Conservation (phyloP, 2,797 vertebrate species). For the Taenioides sp. region DNA sequence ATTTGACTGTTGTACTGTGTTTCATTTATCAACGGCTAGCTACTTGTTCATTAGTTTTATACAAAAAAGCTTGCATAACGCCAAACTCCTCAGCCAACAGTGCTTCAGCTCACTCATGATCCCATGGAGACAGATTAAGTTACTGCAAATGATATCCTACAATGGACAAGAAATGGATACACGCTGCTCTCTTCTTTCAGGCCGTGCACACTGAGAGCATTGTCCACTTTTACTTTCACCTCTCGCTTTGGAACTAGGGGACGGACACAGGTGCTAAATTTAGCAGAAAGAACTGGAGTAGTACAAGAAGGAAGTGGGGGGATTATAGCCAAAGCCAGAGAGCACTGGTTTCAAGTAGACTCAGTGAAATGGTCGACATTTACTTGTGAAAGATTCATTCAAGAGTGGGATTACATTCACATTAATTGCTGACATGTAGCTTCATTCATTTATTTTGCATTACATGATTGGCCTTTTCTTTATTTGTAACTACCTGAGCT, state of each 20-base stretch:
- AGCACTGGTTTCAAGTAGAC: constrained; percentile 26
- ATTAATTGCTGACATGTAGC: constrained; percentile 36
- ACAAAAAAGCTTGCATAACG: neutral
- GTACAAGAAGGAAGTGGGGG: constrained; percentile 34
- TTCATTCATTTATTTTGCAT: constrained; percentile 29
- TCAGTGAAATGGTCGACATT: constrained; percentile 44
- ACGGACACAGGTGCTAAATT: constrained; percentile 46
- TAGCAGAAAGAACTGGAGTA: constrained; percentile 33
- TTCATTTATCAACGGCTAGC: neutral
- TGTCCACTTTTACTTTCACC: constrained; percentile 70
- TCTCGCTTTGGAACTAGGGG: constrained; percentile 56
- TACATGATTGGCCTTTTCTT: constrained; percentile 11
- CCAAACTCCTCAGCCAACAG: constrained; percentile 32
- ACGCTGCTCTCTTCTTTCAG: constrained; percentile 51
- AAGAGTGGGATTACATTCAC: constrained; percentile 39
- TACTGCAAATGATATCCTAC: constrained; percentile 69
- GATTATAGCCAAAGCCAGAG: constrained; percentile 31
- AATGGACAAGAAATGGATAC: constrained; percentile 62
- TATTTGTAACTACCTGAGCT: too few species aligned
- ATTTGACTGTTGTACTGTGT: constrained; percentile 24
- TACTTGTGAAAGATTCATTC: constrained; percentile 43
- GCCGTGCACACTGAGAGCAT: constrained; percentile 47
- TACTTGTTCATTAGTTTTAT: neutral
- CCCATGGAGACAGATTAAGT: constrained; percentile 55
- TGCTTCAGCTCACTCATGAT: constrained; percentile 41